Conservation (phyloP, 2,888 invertebrate genomes). For the Drosophila recens region DNA sequence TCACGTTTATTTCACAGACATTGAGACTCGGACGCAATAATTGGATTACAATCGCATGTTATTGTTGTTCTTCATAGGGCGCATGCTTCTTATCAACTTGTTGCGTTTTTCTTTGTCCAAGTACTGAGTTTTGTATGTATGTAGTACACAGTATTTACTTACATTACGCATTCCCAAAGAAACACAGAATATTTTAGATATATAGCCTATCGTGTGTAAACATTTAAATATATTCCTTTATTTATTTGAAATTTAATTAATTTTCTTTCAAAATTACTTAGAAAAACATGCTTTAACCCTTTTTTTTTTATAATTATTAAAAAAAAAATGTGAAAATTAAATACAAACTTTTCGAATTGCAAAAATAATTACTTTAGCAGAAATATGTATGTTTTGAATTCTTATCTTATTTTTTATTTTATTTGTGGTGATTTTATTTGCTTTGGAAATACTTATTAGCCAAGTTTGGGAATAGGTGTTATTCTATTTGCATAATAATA, state of each 20-base stretch:
- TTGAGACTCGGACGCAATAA: slow-evolving; percentile 50
- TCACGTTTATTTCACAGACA: slow-evolving; percentile 40
- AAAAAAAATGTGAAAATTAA: too few species aligned
- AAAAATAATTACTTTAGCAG: too few species aligned
- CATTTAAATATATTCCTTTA: background rate
- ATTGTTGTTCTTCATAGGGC: slow-evolving; percentile 38
- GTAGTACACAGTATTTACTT: background rate
- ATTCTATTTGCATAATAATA: too few species aligned
- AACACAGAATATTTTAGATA: background rate
- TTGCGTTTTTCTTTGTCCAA: slow-evolving; percentile 39
- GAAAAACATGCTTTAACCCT: too few species aligned
- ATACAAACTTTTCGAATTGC: too few species aligned
- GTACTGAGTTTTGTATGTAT: slow-evolving; percentile 4
- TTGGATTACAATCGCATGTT: slow-evolving; percentile 68
- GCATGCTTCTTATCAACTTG: slow-evolving; percentile 59
- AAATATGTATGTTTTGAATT: too few species aligned
- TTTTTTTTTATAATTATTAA: too few species aligned
- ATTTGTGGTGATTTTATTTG: too few species aligned
- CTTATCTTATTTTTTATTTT: too few species aligned
- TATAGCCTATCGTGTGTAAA: background rate
- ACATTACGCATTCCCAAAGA: background rate
- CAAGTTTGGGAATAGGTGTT: too few species aligned
- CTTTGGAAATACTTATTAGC: too few species aligned
- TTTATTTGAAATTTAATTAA: background rate
- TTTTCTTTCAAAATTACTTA: too few species aligned